Conservation (phyloP, 2,888 invertebrate genomes). For the Pristionchus mayeri region DNA sequence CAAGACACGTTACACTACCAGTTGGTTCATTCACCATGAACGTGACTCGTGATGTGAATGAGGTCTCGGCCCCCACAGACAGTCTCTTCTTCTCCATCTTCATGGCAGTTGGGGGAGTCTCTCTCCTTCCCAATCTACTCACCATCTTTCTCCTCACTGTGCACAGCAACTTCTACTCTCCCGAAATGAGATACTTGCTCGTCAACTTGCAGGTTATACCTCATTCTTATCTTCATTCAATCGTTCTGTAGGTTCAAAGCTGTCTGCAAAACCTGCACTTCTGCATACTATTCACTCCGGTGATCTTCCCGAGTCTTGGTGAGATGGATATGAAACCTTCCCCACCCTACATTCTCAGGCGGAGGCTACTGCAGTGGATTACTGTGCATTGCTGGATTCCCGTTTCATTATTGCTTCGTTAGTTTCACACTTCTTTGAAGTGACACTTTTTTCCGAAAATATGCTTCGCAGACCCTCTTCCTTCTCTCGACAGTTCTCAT, state of each 20-base stretch:
- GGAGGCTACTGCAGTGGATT: background rate
- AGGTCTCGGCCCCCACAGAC: background rate
- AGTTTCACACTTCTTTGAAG: background rate
- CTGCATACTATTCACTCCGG: slow-evolving; percentile 20
- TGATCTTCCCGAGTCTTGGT: background rate
- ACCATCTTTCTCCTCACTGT: background rate
- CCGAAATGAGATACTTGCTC: slow-evolving; percentile 15
- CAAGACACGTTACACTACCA: too few relatives aligned
- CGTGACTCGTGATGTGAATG: background rate
- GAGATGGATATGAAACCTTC: background rate
- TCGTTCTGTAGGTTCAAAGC: background rate
- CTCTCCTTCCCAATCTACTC: slow-evolving; percentile 1
- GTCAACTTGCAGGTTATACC: background rate
- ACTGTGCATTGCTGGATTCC: background rate
- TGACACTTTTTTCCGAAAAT: background rate
- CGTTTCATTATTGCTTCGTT: background rate
- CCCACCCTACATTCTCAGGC: background rate
- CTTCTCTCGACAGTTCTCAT: background rate
- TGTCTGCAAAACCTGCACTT: slow-evolving; percentile 11
- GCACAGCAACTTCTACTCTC: background rate
- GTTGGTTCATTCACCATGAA: background rate
- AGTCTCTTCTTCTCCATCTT: background rate
- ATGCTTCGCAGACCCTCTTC: slow-evolving; percentile 21
- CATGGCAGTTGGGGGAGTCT: background rate
- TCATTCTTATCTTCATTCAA: background rate